phyloP scores from a whole-genome alignment of 2,113 vertebrate species.

The Dermatemys mawii region DNA sequence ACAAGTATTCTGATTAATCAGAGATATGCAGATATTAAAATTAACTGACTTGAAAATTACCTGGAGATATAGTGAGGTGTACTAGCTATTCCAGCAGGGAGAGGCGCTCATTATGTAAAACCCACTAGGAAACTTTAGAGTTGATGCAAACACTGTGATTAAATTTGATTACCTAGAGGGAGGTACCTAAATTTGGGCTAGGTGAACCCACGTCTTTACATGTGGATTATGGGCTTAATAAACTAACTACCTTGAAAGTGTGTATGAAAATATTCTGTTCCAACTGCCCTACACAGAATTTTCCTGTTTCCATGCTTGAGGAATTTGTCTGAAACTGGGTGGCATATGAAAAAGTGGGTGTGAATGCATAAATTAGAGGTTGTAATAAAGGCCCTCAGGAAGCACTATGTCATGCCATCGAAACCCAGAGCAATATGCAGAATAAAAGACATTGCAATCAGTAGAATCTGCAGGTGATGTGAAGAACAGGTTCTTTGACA shows the following conservation, averaged over 20 bases:
- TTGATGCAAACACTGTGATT: not conserved
- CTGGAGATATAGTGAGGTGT: not conserved
- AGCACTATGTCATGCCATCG: fast-evolving
- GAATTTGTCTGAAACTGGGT: not conserved
- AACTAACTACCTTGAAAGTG: not conserved
- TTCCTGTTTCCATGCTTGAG: not conserved
- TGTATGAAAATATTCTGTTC: not conserved
- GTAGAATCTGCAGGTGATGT: not conserved
- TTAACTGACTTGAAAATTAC: not conserved
- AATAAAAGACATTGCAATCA: not conserved
- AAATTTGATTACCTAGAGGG: not conserved
- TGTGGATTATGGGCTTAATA: not conserved
- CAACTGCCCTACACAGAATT: not conserved
- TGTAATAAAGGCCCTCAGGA: not conserved
- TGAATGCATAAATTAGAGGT: not conserved
- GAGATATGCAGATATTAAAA: not conserved
- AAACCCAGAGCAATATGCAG: not conserved
- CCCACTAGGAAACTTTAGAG: not conserved
- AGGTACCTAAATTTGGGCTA: not conserved
- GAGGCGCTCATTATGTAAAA: not conserved
- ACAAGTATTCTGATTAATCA: not conserved
- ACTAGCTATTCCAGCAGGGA: not conserved
- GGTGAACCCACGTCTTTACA: not conserved
- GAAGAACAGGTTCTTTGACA: not conserved
- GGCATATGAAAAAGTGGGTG: not conserved